A percentile compares a stretch with the other conserved stretches of the same genome.
Evolutionary conservation across 2,113 vertebrate species (phyloP).

Genomic region (Muscicapa adusta): DNA sequence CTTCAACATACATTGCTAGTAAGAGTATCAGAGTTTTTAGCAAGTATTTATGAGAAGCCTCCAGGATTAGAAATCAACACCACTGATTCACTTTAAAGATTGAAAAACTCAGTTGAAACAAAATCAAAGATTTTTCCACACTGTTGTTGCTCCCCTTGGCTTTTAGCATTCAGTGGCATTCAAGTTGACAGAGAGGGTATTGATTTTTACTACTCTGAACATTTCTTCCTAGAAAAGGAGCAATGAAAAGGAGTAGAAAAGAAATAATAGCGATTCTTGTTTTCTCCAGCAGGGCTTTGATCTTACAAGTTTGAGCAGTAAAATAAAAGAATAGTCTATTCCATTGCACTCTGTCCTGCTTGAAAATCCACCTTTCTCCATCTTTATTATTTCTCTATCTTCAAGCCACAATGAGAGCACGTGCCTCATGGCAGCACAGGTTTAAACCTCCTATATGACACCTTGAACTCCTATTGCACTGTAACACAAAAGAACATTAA

Average conservation of each 20-base stretch:
- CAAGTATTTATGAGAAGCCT: background rate
- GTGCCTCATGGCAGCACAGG: background rate
- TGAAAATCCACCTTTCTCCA: background rate
- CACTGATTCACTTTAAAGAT: background rate
- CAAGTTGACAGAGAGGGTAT: background rate
- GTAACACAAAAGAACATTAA: background rate
- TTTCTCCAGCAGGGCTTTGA: background rate
- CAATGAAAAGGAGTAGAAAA: background rate
- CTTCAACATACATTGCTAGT: background rate
- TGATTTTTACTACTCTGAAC: conserved; percentile 7
- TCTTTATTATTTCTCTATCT: background rate
- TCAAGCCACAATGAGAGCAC: background rate
- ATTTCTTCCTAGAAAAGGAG: background rate
- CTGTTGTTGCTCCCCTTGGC: background rate
- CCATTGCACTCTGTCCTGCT: background rate
- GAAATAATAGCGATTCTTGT: background rate
- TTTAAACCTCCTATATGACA: background rate
- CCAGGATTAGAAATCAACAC: background rate
- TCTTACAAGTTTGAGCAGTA: background rate
- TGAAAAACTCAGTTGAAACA: background rate
- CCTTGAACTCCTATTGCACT: background rate
- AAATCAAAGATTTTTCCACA: background rate
- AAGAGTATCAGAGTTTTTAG: background rate
- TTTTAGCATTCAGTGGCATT: background rate
- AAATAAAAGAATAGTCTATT: background rate